Conservation (phyloP, 2,113 vertebrate species). For the Planiliza haematocheilus region DNA sequence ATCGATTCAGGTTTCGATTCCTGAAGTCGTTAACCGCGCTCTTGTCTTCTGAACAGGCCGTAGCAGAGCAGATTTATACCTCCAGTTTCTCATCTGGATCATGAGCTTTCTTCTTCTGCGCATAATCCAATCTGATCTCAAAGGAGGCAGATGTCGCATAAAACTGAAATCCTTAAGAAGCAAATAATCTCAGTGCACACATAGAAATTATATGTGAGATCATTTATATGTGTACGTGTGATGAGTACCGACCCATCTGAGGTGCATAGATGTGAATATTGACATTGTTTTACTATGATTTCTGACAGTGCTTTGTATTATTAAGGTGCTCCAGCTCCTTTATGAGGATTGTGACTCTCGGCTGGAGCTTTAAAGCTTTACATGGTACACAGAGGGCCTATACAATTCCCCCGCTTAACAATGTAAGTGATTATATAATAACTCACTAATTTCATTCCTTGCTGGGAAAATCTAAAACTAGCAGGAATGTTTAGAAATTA, state of each 20-base stretch:
- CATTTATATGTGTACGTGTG: conserved; percentile 1
- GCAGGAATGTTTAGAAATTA: conserved; percentile 49
- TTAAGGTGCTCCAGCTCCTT: conserved; percentile 25
- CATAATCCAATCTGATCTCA: conserved; percentile 67
- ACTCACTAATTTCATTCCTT: conserved; percentile 37
- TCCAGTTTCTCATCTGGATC: conserved; percentile 50
- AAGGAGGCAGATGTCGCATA: conserved; percentile 35
- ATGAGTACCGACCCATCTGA: neutral
- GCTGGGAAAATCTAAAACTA: conserved; percentile 51
- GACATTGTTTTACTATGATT: conserved; percentile 35
- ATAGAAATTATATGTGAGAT: conserved; percentile 4
- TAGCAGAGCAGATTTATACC: conserved; percentile 26
- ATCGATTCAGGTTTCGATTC: conserved; percentile 8
- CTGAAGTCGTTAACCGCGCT: conserved; percentile 20
- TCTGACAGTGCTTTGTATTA: conserved; percentile 27
- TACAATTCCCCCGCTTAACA: conserved; percentile 64
- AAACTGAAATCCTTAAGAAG: conserved; percentile 40
- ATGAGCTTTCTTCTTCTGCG: conserved; percentile 69
- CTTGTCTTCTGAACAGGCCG: neutral
- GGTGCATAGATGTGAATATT: conserved; percentile 15
- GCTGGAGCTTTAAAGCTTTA: conserved; percentile 61
- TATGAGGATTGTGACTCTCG: conserved; percentile 39
- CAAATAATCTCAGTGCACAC: neutral
- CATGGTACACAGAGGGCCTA: conserved; percentile 51
- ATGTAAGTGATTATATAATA: conserved; percentile 65